These are phyloP conservation scores for Styela plicata DNA, from an alignment of 23 tunicate genomes.

Conservation along the genomic window DNA sequence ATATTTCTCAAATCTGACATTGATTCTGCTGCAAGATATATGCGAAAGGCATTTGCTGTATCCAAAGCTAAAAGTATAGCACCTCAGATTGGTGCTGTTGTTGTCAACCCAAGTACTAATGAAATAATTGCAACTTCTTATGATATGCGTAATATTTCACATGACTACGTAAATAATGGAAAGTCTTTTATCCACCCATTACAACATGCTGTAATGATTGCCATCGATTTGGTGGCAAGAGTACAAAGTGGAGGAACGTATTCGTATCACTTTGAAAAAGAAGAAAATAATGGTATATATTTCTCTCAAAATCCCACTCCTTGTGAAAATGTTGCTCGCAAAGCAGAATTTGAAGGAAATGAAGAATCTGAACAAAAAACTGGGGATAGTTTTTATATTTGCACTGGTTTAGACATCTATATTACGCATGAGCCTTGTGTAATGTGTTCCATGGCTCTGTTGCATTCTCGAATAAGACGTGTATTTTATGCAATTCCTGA, in stretches of 20 bases:
- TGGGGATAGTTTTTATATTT: constrained; percentile 39
- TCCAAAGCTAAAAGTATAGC: constrained; percentile 19
- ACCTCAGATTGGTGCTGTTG: background rate
- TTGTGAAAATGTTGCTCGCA: no score
- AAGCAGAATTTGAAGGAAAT: background rate
- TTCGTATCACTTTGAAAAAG: constrained; percentile 14
- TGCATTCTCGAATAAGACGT: constrained; percentile 71
- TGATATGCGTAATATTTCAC: constrained; percentile 33
- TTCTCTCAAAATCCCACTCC: background rate
- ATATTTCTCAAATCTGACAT: constrained; percentile 41
- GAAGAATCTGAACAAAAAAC: background rate
- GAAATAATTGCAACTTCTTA: constrained; percentile 46
- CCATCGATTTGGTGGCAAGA: constrained; percentile 70
- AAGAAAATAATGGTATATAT: background rate
- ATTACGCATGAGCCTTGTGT: constrained; percentile 75
- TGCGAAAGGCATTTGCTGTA: constrained; percentile 35
- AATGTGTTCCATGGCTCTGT: constrained; percentile 90
- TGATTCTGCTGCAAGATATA: constrained; percentile 21
- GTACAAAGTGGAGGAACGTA: constrained; percentile 79
- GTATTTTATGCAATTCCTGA: constrained; percentile 50
- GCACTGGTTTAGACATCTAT: constrained; percentile 66
- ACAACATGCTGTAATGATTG: constrained; percentile 74
- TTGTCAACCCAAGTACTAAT: constrained; percentile 48
- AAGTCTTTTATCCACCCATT: constrained; percentile 30
- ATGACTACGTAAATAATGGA: constrained; percentile 10